phyloP scores from a whole-genome alignment of 2,797 vertebrate species.

The Otus scops region DNA sequence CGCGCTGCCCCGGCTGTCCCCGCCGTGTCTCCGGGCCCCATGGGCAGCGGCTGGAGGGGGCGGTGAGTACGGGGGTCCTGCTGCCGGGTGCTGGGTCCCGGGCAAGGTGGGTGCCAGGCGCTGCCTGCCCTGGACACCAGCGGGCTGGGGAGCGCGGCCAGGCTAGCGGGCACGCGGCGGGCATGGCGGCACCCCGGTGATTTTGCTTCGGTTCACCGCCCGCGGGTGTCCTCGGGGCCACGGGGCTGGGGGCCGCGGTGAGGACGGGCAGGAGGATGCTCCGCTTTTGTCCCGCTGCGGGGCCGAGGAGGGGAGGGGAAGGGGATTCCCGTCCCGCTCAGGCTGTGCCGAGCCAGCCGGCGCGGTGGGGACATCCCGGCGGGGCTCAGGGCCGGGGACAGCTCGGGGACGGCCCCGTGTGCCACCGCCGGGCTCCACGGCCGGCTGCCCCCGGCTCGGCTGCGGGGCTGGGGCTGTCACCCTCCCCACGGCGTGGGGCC shows the following conservation, averaged over 20 bases:
- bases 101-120: background rate
- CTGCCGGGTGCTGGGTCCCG: background rate
- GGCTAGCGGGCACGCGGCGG: background rate
- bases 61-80: background rate
- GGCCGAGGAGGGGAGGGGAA: background rate
- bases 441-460: background rate
- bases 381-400: background rate
- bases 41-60: constrained; percentile 13
- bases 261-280: background rate
- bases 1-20: background rate
- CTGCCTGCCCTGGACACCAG: background rate
- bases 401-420: fast-evolving
- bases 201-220: background rate
- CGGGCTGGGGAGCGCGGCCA: background rate
- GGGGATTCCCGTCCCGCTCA: background rate
- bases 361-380: fast-evolving
- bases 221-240: fast-evolving
- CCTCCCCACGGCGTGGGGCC: background rate
- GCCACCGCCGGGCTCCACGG: background rate
- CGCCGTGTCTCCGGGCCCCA: background rate
- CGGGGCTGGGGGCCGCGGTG: background rate
- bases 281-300: background rate
- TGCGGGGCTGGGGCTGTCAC: fast-evolving
- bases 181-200: background rate
- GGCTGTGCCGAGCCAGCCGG: background rate